Percentiles rank a stretch among this genome's conserved stretches.
Evolutionary conservation across 2,888 invertebrate genomes (phyloP).

Genomic region (Mactromeris polynyma): DNA sequence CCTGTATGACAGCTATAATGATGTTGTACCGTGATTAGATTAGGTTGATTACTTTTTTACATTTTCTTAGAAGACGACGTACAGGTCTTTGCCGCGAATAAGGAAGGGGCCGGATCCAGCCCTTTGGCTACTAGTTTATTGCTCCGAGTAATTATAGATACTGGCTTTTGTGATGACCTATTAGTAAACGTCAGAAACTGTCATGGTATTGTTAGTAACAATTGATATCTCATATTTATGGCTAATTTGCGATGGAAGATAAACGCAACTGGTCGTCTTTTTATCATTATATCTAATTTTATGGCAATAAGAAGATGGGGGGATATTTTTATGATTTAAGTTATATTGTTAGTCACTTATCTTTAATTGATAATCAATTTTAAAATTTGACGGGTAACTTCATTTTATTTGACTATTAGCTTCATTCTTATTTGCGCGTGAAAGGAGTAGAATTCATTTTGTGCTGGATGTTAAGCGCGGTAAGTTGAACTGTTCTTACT

Average conservation of each 20-base stretch:
- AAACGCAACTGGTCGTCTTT: conserved; percentile 36
- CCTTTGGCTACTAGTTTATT: conserved; percentile 36
- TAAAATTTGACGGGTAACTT: background rate
- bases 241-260: conserved; percentile 53
- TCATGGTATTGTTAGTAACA: conserved; percentile 51
- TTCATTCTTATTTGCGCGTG: background rate
- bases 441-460: background rate
- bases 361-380: conserved; percentile 21
- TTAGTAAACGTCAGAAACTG: conserved; percentile 48
- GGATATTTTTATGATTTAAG: conserved; percentile 14
- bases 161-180: conserved; percentile 37
- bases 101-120: conserved; percentile 40
- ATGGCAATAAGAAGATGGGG: conserved; percentile 14
- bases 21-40: conserved; percentile 66
- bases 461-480: background rate
- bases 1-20: conserved; percentile 58
- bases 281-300: conserved; percentile 13
- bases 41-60: conserved; percentile 58
- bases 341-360: conserved; percentile 37
- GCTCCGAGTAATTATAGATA: conserved; percentile 28
- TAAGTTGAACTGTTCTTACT: background rate
- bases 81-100: conserved; percentile 36
- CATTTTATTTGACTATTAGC: background rate
- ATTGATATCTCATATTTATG: conserved; percentile 52
- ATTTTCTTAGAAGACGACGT: conserved; percentile 6